Base-by-base conservation (phyloP, 2,113 vertebrate genomes). In the Pontoporia blainvillei region DNA sequence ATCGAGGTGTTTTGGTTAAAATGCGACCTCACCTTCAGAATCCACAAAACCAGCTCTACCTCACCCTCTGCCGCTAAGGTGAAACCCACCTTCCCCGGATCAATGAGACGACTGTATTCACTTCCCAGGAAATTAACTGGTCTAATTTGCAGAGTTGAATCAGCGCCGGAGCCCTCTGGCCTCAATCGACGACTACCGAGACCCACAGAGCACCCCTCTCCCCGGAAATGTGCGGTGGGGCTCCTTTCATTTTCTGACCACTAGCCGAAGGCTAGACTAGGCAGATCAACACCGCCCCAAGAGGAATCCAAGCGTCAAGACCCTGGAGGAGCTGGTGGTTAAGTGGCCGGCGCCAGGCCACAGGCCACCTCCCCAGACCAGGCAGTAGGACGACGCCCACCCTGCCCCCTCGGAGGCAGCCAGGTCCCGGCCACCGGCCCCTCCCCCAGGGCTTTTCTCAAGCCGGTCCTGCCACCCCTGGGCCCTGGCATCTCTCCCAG, bases 111-210 rank as follows among this genome's bases (percentile, higher is more conserved):
- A 91, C 64, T 27, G 2, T 1, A 64, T 79, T 88, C 67, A 72
- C 54, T 61, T 92, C 84, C 87, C 76, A 91, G 75, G 8, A 76
- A 93, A 95, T 29, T 7, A 73, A 81, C 0, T 0, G 1, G 1
- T 18, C 75, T 95, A 69, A 88, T 96, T 71, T 76, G 36, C 39
- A 71, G 90, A 75, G 94, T 91, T 95, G 96, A 91, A 27, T 73
- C 61, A 27, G 66, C 8, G 10, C 0, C 1, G 0, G 13, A 23
- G 72, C 17, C n/a, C 84, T 52, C 64, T 94, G 75, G 75, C 72
- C 86, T 85, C 92, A 86, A 86, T 98, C n/a, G 61, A 17, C 20
- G 44, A 49, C 54, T 81, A 84, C 94, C 0, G 57, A 93, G 75
- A 86, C 69, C 23, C 66, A 21, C 0, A n/a, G 95, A 73, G 66